Conservation (phyloP, 2,888 invertebrate species). For the Dastarcus helophoroides region DNA sequence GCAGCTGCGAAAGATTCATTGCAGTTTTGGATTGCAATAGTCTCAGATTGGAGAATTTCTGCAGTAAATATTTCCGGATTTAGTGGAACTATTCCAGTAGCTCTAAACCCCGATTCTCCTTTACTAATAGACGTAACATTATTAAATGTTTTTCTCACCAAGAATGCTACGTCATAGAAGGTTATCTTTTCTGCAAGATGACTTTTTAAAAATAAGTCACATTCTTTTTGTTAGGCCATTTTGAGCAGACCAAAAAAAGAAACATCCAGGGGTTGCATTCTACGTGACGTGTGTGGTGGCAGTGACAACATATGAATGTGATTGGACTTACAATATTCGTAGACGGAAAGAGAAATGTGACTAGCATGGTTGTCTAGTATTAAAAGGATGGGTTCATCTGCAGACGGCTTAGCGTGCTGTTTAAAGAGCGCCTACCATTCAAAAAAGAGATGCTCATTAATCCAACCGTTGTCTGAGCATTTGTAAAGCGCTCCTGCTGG, state of each 20-base stretch:
- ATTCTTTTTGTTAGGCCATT: conserved; percentile 22
- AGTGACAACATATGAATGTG: conserved; percentile 16
- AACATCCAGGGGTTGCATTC: conserved; percentile 16
- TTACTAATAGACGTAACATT: conserved; percentile 22
- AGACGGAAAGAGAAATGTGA: conserved; percentile 20
- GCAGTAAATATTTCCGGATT: conserved; percentile 20
- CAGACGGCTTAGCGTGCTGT: conserved; percentile 15
- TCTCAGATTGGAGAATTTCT: conserved; percentile 8
- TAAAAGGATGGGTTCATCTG: conserved; percentile 20
- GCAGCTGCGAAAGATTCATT: conserved; percentile 11
- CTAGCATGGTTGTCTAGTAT: conserved; percentile 25
- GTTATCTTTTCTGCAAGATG: conserved; percentile 23
- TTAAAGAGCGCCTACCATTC: conserved; percentile 19
- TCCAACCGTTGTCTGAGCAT: conserved; percentile 20
- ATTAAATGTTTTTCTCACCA: conserved; percentile 15
- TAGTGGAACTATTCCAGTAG: conserved; percentile 24
- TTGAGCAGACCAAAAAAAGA: conserved; percentile 21
- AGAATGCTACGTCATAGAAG: conserved; percentile 22
- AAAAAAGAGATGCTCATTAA: conserved; percentile 19
- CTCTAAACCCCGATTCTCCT: conserved; percentile 25
- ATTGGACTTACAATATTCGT: conserved; percentile 19
- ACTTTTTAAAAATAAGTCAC: conserved; percentile 23
- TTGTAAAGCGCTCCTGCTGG: conserved; percentile 27
- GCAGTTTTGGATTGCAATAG: conserved; percentile 10
- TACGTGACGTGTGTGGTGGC: conserved; percentile 18